A percentile compares a stretch with the other conserved stretches of the same genome.
Conservation (phyloP, 1,140 invertebrate genomes). For the Drosophila repleta region DNA sequence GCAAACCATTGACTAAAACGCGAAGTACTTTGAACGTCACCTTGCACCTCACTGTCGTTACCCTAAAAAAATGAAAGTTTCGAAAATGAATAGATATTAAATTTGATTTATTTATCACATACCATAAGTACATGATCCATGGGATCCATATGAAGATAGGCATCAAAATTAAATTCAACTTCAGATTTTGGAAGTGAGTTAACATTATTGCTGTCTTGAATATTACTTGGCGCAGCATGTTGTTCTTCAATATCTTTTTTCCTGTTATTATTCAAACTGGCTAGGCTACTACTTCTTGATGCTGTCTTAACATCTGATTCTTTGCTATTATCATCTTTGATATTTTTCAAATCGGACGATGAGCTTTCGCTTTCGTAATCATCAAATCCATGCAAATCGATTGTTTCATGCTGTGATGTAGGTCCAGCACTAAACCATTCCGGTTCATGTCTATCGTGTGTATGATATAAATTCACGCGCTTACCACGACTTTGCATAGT, state of each 20-base stretch:
- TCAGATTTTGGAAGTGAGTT: conserved; percentile 40
- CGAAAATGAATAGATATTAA: too few relatives aligned
- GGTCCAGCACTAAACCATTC: conserved; percentile 94
- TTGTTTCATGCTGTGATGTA: conserved; percentile 95
- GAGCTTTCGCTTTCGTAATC: conserved; percentile 85
- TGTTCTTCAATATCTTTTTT: conserved; percentile 23
- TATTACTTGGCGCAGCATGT: conserved; percentile 1
- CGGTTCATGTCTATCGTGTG: conserved; percentile 86
- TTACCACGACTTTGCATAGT: conserved; percentile 40
- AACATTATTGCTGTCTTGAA: neutral
- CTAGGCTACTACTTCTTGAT: conserved; percentile 43
- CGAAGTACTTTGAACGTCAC: conserved; percentile 49
- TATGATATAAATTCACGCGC: conserved; percentile 84
- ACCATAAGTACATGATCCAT: conserved; percentile 87
- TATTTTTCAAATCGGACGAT: conserved; percentile 38
- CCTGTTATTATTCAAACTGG: conserved; percentile 32
- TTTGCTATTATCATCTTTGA: neutral
- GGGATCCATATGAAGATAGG: conserved; percentile 88
- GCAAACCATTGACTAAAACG: conserved; percentile 73
- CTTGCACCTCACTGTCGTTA: conserved; percentile 32
- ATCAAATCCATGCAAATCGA: conserved; percentile 96
- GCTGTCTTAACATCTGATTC: conserved; percentile 57
- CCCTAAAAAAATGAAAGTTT: conserved; percentile 13
- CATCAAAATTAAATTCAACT: conserved; percentile 85
- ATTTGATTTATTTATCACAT: conserved; percentile 48